These are phyloP conservation scores for Drosophila robusta DNA, from an alignment of 2,888 invertebrate genomes.

Conservation along the genomic window DNA sequence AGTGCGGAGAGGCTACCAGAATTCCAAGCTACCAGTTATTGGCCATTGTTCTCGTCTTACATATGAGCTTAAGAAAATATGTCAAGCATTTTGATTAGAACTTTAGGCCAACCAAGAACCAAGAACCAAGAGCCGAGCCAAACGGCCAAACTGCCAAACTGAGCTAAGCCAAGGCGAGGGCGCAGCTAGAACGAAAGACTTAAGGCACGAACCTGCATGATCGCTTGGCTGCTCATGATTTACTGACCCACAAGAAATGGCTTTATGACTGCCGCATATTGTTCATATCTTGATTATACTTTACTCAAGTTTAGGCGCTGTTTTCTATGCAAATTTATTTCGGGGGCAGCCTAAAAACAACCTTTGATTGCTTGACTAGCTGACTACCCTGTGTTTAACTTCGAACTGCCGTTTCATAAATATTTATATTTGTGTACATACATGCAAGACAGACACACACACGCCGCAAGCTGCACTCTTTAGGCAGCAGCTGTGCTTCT, in stretches of 20 bases:
- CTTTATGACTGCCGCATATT: slow-evolving; percentile 49
- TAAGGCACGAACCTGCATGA: slow-evolving; percentile 55
- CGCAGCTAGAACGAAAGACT: slow-evolving; percentile 52
- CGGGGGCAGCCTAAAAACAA: not conserved
- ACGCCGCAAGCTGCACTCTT: too few relatives aligned
- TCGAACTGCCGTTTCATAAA: too few relatives aligned
- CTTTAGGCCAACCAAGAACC: slow-evolving; percentile 18
- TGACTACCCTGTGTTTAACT: not conserved
- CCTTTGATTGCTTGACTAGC: not conserved
- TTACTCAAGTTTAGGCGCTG: slow-evolving; percentile 5
- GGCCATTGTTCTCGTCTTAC: slow-evolving; percentile 72
- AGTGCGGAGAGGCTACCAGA: slow-evolving; percentile 30
- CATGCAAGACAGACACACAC: too few relatives aligned
- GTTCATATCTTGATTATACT: slow-evolving; percentile 48
- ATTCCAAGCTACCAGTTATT: slow-evolving; percentile 67
- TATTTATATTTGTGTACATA: too few relatives aligned
- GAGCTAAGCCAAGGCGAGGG: too few relatives aligned
- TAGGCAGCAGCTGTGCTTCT: too few relatives aligned
- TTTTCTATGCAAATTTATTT: slow-evolving; percentile 57
- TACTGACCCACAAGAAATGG: slow-evolving; percentile 40
- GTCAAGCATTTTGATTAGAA: slow-evolving; percentile 61
- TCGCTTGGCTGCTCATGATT: slow-evolving; percentile 70
- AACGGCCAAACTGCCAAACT: too few relatives aligned
- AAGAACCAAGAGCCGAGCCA: too few relatives aligned
- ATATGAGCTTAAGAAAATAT: slow-evolving; percentile 50